Evolutionary conservation across 2,113 vertebrate genomes (phyloP), one percentile per base, ranked within the genome.

Genomic region (Asarcornis scutulata): DNA sequence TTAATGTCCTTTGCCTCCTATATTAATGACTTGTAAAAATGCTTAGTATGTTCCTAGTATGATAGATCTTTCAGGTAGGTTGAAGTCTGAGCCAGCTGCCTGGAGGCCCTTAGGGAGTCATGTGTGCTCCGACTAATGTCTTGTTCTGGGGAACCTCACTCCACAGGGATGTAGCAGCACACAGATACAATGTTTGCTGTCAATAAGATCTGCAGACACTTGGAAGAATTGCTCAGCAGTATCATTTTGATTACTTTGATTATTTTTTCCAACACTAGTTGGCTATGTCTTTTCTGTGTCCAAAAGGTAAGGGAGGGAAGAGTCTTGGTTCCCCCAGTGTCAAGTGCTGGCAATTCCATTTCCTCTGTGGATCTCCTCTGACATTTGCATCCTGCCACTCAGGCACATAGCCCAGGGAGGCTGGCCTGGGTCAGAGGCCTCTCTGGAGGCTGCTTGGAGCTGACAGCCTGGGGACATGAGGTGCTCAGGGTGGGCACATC

Each of bases 381-480:
- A 2, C 17, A 17, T 84, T 56, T 36, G 40, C 26, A 36, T 69
- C 32, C 34, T 69, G 48, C 55, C 6, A 1, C 32, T 31, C 16
- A n/a, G 17, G 31, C 67, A 17, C 46, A 79, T 62, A 84, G 22
- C 18, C 31, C 11, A 17, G 12, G n/a, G 21, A 29, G n/a, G 4
- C 40, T 62, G 88, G 25, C 29, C 25, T 9, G 17, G 53, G 50
- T 11, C 0, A 1, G 25, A 73, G 25, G 31, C 46, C 42, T 55
- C 32, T 7, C n/a, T 60, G 0, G 0, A 48, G 34, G 29, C 8
- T 48, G 21, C 1, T 0, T 1, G 1, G 22, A n/a, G 42, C 38
- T 60, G 18, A 0, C 0, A n/a, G 34, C 5, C 40, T 58, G n/a
- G 14, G 2, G 21, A 6, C 1, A 2, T 1, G 1, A 13, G 5